Conservation (phyloP, 2,888 invertebrate genomes). For the Drosophila niveifrons region DNA sequence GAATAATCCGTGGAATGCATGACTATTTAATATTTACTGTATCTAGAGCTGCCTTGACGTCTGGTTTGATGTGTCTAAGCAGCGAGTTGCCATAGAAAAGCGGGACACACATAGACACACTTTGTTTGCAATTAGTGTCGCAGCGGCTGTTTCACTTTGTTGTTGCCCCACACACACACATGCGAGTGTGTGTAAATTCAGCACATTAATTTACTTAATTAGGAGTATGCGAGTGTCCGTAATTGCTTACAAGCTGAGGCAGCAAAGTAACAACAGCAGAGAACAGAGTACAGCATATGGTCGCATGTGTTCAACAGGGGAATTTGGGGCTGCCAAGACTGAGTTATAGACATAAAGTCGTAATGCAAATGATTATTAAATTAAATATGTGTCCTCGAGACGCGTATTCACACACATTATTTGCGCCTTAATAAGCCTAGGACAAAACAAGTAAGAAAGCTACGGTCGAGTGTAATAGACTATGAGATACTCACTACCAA, state of each 20-base stretch:
- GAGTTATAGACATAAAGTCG: conserved; percentile 48
- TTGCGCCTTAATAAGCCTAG: conserved; percentile 42
- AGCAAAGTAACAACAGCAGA: not conserved
- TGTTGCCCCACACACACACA: conserved; percentile 49
- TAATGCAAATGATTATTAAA: conserved; percentile 76
- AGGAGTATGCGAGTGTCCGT: conserved; percentile 74
- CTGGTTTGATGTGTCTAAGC: conserved; percentile 22
- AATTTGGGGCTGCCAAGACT: not conserved
- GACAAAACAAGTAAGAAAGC: not conserved
- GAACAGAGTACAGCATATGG: conserved; percentile 58
- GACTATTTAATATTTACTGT: conserved; percentile 18
- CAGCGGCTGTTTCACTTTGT: conserved; percentile 76
- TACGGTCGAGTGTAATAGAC: too few species aligned
- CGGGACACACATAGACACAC: conserved; percentile 39
- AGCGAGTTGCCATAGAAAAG: conserved; percentile 14
- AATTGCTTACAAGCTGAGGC: conserved; percentile 71
- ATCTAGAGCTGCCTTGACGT: conserved; percentile 1
- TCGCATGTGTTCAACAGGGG: conserved; percentile 46
- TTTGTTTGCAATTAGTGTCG: conserved; percentile 79
- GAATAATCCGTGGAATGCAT: not conserved
- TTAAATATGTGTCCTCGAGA: conserved; percentile 65
- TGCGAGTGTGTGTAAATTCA: conserved; percentile 63
- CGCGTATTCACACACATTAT: conserved; percentile 31
- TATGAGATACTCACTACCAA: too few species aligned
- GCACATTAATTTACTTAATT: conserved; percentile 80